Base-by-base conservation (phyloP, 23 tunicate species). In the Halocynthia roretzi region DNA sequence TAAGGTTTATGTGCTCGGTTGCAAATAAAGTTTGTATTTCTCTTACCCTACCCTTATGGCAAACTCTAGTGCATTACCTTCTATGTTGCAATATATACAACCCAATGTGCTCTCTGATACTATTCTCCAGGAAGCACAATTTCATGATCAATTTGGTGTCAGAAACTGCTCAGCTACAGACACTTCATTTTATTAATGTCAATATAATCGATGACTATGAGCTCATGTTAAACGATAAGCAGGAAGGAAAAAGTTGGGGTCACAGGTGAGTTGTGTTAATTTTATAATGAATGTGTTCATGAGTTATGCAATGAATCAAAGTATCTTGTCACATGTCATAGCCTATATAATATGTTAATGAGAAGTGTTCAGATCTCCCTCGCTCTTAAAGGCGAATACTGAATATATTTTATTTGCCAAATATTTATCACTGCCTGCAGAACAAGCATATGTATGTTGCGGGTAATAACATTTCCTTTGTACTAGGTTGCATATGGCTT, bases 221-320 rank as follows among this genome's bases (percentile, higher is more conserved):
- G 71, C 64, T 86, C 61, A 92, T 92, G 98, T 23, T 61, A n/a
- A 86, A 72, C 52, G 98, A 92, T 68, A 92, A 92, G 61, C 84
- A 86, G 7, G 98, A 92, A 70, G 81, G 84, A 19, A 69, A 64
- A 50, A 72, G 87, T 14, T 92, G 98, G 98, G 88, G 88, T 14
- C 73, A 86, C 75, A 77, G 92, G 98, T 87, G 55, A 14, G 17
- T 71, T 67, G 20, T n/a, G 20, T 10, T n/a, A 67, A n/a, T 10
- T 11, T 11, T 10, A 11, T 10, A 31, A 9, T 67, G 17, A 9
- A n/a, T 67, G 12, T 9, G 17, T 11, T 67, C 20, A 67, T 9
- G 71, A 9, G 17, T n/a, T n/a, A 10, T 67, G 71, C 23, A 9
- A 9, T n/a, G 20, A n/a, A 9, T n/a, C 20, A n/a, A 67, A 11